phyloP scores from a whole-genome alignment of 2,113 vertebrate genomes.

The Alligator sinensis region DNA sequence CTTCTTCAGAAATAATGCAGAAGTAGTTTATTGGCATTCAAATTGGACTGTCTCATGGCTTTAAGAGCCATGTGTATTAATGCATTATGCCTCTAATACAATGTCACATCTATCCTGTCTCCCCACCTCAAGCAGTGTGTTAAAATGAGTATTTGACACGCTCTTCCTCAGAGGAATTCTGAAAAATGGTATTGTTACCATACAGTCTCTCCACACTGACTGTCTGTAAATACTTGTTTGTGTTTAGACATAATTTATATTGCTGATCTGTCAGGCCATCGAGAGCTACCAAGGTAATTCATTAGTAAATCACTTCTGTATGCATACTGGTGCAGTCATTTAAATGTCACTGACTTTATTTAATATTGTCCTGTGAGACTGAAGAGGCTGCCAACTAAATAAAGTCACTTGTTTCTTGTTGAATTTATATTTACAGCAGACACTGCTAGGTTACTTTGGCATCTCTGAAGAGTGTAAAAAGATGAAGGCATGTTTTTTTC shows the following conservation, averaged over 20 bases:
- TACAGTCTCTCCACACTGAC: neutral
- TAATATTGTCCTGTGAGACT: slow-evolving; percentile 11
- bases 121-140: neutral
- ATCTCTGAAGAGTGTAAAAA: neutral
- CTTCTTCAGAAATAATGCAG: too few species aligned
- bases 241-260: slow-evolving; percentile 24
- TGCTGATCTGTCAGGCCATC: slow-evolving; percentile 47
- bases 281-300: slow-evolving; percentile 43
- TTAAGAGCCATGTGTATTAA: neutral
- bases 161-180: neutral
- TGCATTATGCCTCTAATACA: neutral
- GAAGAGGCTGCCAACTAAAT: neutral
- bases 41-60: neutral
- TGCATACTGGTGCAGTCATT: slow-evolving; percentile 58
- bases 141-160: slow-evolving; percentile 2
- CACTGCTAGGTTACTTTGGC: neutral
- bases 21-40: too few species aligned
- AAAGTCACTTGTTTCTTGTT: slow-evolving; percentile 39
- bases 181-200: neutral
- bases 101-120: neutral
- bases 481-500: neutral
- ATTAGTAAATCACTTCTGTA: slow-evolving; percentile 48
- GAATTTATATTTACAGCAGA: slow-evolving; percentile 6
- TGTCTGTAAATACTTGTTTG: slow-evolving; percentile 25
- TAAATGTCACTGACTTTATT: slow-evolving; percentile 61